phyloP scores from a whole-genome alignment of 2,113 vertebrate species.

The Callithrix jacchus region DNA sequence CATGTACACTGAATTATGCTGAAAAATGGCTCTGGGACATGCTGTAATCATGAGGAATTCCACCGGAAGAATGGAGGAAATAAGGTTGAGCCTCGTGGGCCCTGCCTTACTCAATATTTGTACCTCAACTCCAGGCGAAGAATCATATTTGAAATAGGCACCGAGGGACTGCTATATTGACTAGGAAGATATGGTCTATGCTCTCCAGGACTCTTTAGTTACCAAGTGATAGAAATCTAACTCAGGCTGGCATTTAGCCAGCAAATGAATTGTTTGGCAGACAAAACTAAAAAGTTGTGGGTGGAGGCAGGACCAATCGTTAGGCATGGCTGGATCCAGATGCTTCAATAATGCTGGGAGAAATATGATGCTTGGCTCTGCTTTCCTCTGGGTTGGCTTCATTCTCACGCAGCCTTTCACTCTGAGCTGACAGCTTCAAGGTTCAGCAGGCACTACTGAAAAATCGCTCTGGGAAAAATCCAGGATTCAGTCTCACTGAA shows the following conservation, averaged over 20 bases:
- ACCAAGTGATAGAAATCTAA: slow-evolving; percentile 2
- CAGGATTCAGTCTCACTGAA: not conserved
- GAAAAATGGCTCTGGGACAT: not conserved
- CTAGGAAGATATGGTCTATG: not conserved
- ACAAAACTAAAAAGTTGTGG: not conserved
- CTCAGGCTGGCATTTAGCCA: not conserved
- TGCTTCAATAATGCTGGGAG: not conserved
- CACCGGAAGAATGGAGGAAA: not conserved
- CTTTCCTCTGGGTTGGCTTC: not conserved
- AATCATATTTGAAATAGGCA: not conserved
- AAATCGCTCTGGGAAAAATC: not conserved
- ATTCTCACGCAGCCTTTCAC: not conserved
- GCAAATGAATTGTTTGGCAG: not conserved
- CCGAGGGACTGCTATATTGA: not conserved
- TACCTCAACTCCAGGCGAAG: not conserved
- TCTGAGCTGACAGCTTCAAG: not conserved
- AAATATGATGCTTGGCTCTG: not conserved
- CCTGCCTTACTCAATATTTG: not conserved
- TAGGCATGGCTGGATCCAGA: not conserved
- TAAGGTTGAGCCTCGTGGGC: not conserved
- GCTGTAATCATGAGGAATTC: not conserved
- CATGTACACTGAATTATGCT: not conserved
- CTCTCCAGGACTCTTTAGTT: not conserved
- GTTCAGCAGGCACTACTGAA: not conserved
- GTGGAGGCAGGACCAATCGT: not conserved